Base-by-base conservation (phyloP, 1,140 invertebrate genomes). In the Cecropterus lyciades region DNA sequence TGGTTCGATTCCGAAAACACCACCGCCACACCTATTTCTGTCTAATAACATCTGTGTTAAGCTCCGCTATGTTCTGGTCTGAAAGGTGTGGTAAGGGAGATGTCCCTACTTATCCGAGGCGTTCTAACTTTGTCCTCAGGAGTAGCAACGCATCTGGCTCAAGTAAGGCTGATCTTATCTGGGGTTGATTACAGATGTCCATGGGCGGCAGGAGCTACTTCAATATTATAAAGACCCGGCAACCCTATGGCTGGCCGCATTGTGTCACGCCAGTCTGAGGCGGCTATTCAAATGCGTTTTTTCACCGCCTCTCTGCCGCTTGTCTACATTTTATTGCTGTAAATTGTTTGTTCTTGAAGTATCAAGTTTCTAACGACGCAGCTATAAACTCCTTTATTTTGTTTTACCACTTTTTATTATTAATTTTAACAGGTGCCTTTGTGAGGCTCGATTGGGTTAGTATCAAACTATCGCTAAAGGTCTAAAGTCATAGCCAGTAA, bases 331-430 rank as follows among this genome's bases (percentile, higher is more conserved):
- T 51, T 51, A 51, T 51, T 51, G 48, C 20, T 51, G 48, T 51
- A 49, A 49, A 49, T 49, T 49, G 46, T 49, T 49, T 48, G 17
- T 51, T 30, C 27, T 52, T 52, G 14, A 27, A 30, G 24, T 52
- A 52, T 52, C 49, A 52, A 52, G 49, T 52, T 52, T 52, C 49
- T 52, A 52, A 52, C 27, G 49, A 52, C 49, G 13, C 2, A 49
- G n/a, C 24, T 52, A 52, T 52, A 1, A 17, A 52, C 49, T 30
- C 49, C 27, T 52, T 27, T 27, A 52, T 33, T 30, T 51, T 51
- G 49, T 51, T 51, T 51, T 51, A 51, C 49, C 13, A 51, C 24
- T 51, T 52, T 52, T 52, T 52, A 52, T 52, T 14, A 15, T 2
- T 17, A 20, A 48, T 48, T 17, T 48, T 48, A 40, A 48, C 45